These are phyloP conservation scores for Erannis defoliaria DNA, from an alignment of 2,888 invertebrate species.

Conservation along the genomic window DNA sequence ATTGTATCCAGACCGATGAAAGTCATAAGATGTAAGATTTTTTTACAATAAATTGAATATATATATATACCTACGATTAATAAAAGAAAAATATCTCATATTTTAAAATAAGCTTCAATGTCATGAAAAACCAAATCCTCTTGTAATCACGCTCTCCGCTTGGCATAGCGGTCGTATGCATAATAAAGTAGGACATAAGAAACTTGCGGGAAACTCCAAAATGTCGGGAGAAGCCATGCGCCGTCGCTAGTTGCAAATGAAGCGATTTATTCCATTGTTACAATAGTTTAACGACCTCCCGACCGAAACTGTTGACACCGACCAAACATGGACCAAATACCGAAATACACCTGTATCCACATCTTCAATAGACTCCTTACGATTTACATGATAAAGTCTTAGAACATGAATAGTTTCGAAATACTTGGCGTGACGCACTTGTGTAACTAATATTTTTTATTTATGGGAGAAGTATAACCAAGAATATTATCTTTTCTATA, in stretches of 20 bases:
- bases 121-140: too few species aligned
- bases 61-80: too few species aligned
- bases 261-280: constrained; percentile 28
- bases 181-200: too few species aligned
- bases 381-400: constrained; percentile 19
- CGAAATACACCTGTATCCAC: constrained; percentile 36
- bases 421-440: constrained; percentile 8
- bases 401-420: constrained; percentile 19
- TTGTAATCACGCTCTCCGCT: too few species aligned
- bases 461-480: not conserved
- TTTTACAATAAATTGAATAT: too few species aligned
- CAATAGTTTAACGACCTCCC: constrained; percentile 39
- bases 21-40: too few species aligned
- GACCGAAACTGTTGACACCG: constrained; percentile 2
- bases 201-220: too few species aligned
- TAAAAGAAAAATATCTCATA: too few species aligned
- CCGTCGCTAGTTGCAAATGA: not conserved
- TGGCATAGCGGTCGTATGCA: too few species aligned
- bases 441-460: not conserved
- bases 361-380: not conserved
- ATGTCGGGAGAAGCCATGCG: too few species aligned
- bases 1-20: too few species aligned
- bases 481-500: not conserved
- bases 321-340: constrained; percentile 40
- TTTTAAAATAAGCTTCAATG: too few species aligned